These are phyloP conservation scores for Barbus barbus DNA, from an alignment of 2,113 vertebrate species.

Conservation along the genomic window DNA sequence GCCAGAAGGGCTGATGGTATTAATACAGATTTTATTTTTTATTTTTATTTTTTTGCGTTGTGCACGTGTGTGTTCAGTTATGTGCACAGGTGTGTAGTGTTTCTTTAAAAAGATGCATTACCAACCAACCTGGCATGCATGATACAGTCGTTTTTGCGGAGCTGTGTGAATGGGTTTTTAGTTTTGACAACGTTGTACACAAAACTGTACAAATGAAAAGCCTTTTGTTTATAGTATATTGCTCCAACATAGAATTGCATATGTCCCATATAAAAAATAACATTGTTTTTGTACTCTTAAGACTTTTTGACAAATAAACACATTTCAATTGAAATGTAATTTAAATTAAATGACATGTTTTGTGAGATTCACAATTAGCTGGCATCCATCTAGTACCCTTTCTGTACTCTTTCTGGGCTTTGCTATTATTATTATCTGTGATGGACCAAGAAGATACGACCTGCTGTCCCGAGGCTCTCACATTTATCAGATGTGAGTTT, in stretches of 20 bases:
- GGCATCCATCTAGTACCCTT: background rate
- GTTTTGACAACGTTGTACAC: too few relatives aligned
- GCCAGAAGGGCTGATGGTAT: slow-evolving; percentile 50
- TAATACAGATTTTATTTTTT: slow-evolving; percentile 23
- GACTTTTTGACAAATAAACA: background rate
- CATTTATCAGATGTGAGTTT: slow-evolving; percentile 49
- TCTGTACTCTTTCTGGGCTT: background rate
- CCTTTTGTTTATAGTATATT: too few relatives aligned
- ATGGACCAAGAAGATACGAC: slow-evolving; percentile 35
- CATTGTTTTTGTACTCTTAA: background rate
- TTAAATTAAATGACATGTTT: too few relatives aligned
- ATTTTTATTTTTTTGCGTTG: too few relatives aligned
- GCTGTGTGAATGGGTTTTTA: too few relatives aligned
- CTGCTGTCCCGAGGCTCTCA: slow-evolving; percentile 29
- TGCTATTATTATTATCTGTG: slow-evolving; percentile 34
- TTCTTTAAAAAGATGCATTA: too few relatives aligned
- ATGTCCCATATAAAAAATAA: background rate
- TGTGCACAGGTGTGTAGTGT: too few relatives aligned
- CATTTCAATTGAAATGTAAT: background rate
- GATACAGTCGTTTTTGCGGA: too few relatives aligned
- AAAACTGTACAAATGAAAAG: too few relatives aligned
- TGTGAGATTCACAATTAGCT: background rate
- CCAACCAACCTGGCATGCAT: too few relatives aligned
- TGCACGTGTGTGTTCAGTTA: too few relatives aligned
- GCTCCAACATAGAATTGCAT: background rate